Percentiles rank a stretch among this genome's conserved stretches.
Conservation (phyloP, 2,888 invertebrate genomes). For the Ctena decussata region DNA sequence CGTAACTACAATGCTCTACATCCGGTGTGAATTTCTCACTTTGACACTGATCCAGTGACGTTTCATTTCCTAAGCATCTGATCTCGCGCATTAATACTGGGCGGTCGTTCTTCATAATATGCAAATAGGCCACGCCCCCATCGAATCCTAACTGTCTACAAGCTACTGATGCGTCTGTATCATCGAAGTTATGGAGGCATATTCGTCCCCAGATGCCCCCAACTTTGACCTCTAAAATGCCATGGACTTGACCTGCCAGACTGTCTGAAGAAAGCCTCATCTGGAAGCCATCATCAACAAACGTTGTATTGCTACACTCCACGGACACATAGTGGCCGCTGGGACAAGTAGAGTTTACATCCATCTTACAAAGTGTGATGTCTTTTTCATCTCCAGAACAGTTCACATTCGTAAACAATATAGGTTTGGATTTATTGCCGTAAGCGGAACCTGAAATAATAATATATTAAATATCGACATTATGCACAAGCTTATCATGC, state of each 20-base stretch:
- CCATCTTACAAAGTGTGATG: constrained; percentile 67
- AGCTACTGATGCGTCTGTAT: constrained; percentile 90
- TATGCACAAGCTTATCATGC: too few relatives aligned
- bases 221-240: constrained; percentile 90
- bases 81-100: constrained; percentile 76
- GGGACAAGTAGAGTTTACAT: constrained; percentile 62
- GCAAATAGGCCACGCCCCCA: constrained; percentile 80
- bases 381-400: constrained; percentile 87
- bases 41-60: constrained; percentile 63
- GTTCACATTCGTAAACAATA: constrained; percentile 77
- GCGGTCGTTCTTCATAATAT: constrained; percentile 79
- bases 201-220: constrained; percentile 91
- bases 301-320: constrained; percentile 70
- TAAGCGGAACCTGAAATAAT: constrained; percentile 71
- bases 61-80: constrained; percentile 69
- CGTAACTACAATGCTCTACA: constrained; percentile 69
- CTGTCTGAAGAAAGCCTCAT: constrained; percentile 70
- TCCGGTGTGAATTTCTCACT: constrained; percentile 64
- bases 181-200: constrained; percentile 92
- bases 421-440: constrained; percentile 67
- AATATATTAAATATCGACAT: too few relatives aligned
- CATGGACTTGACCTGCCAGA: constrained; percentile 71
- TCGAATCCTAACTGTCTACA: constrained; percentile 75
- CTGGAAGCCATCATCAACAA: constrained; percentile 68
- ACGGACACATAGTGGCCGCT: constrained; percentile 73